Conservation (phyloP, 2,113 vertebrate species). For the Ochotona princeps region DNA sequence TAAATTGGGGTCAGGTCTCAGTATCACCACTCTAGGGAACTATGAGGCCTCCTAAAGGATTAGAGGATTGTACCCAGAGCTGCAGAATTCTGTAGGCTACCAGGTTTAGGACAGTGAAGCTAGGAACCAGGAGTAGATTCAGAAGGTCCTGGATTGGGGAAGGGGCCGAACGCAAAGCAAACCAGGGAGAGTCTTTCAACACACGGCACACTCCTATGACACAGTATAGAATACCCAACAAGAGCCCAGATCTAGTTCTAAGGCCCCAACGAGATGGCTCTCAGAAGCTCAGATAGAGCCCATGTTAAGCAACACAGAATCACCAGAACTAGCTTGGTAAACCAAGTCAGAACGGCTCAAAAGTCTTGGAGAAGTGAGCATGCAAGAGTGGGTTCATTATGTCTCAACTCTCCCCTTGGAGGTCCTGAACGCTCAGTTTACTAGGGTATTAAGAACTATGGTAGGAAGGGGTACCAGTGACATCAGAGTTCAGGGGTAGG, state of each 20-base stretch:
- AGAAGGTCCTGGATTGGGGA: neutral
- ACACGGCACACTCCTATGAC: neutral
- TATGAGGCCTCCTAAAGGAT: neutral
- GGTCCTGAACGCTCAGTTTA: neutral
- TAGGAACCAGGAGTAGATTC: neutral
- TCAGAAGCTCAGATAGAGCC: neutral
- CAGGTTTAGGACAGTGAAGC: neutral
- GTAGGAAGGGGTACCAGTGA: neutral
- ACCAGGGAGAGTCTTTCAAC: neutral
- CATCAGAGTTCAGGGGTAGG: neutral
- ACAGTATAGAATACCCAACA: neutral
- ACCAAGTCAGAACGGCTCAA: neutral
- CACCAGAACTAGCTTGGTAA: neutral
- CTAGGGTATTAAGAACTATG: neutral
- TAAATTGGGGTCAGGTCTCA: neutral
- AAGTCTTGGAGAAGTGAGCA: neutral
- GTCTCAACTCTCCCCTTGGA: neutral
- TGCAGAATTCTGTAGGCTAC: neutral
- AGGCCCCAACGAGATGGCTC: neutral
- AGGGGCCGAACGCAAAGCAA: neutral
- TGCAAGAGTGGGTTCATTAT: neutral
- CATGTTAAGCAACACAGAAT: neutral
- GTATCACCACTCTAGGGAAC: neutral
- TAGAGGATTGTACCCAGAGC: slow-evolving; percentile 3
- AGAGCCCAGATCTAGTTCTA: neutral